Evolutionary conservation across 2,113 vertebrate genomes (phyloP).

Genomic region (Serinus canaria): DNA sequence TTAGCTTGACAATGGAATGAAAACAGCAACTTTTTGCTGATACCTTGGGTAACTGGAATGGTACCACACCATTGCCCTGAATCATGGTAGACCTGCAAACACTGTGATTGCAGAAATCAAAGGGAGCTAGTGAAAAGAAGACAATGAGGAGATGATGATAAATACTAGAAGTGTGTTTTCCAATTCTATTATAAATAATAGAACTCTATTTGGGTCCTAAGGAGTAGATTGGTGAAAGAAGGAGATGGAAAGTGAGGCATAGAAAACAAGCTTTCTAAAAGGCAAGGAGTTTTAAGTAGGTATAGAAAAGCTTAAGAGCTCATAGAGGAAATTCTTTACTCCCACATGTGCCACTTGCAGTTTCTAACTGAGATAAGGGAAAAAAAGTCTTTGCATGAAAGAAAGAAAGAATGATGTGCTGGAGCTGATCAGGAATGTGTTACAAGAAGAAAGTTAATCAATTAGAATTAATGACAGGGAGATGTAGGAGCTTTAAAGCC

Average conservation of each 20-base stretch:
- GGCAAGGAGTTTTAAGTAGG: neutral
- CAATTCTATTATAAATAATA: conserved; percentile 5
- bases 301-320: conserved; percentile 8
- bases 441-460: conserved; percentile 23
- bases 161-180: conserved; percentile 15
- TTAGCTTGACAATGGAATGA: neutral
- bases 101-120: conserved; percentile 3
- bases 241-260: neutral
- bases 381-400: neutral
- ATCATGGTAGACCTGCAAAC: neutral
- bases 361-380: neutral
- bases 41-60: neutral
- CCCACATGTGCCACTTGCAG: neutral
- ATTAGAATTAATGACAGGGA: neutral
- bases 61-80: neutral
- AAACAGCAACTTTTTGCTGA: neutral
- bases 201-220: neutral
- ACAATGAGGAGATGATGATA: neutral
- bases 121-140: conserved; percentile 18
- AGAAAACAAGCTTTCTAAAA: neutral
- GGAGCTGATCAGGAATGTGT: neutral
- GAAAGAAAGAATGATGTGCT: neutral
- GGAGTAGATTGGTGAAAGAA: neutral
- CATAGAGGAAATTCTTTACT: neutral
- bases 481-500: neutral